A percentile compares a stretch with the other conserved stretches of the same genome.
These are phyloP conservation scores for Chironomus striatipennis DNA, from an alignment of 1,140 invertebrate genomes.

Conservation along the genomic window DNA sequence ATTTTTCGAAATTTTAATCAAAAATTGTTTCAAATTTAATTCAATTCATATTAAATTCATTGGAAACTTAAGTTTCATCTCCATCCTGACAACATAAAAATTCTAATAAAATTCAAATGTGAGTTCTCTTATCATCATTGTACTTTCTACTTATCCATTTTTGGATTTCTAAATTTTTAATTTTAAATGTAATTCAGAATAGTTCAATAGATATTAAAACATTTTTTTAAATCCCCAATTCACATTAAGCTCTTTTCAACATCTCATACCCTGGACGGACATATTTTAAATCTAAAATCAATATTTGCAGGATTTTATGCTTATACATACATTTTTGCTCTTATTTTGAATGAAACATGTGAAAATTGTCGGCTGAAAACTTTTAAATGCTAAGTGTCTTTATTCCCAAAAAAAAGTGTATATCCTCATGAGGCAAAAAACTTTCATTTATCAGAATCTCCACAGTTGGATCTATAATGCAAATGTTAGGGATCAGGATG, in stretches of 20 bases:
- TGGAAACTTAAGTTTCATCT: too few species aligned
- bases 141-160: neutral
- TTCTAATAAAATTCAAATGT: too few species aligned
- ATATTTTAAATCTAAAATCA: constrained; percentile 10
- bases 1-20: too few species aligned
- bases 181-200: too few species aligned
- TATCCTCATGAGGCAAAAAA: neutral
- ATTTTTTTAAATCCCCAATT: neutral
- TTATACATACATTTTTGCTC: neutral
- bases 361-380: too few species aligned
- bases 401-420: neutral
- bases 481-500: too few species aligned
- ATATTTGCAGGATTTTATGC: constrained; percentile 21
- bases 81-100: too few species aligned
- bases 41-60: too few species aligned
- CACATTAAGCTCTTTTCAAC: neutral
- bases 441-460: neutral
- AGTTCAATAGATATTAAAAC: neutral
- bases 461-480: neutral
- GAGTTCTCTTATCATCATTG: too few species aligned
- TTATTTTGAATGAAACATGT: too few species aligned
- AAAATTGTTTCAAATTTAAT: too few species aligned
- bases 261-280: neutral
- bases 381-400: too few species aligned
- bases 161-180: neutral